A percentile compares a stretch with the other conserved stretches of the same genome.
Conservation (phyloP, 2,113 vertebrate species). For the Chroicocephalus ridibundus region DNA sequence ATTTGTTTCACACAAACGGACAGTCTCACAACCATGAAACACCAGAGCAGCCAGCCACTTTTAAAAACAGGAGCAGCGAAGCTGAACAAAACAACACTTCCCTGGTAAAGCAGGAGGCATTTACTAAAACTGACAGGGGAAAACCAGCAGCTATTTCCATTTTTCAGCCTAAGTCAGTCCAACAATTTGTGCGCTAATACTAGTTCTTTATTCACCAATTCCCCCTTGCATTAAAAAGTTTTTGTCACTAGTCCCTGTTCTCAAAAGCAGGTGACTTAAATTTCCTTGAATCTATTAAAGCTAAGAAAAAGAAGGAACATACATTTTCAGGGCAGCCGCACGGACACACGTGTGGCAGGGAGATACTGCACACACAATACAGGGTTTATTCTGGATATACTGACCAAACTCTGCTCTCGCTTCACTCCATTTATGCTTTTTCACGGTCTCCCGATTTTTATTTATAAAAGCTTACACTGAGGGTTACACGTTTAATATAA, state of each 20-base stretch:
- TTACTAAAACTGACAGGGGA: not conserved
- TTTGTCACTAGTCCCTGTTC: not conserved
- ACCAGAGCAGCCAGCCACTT: not conserved
- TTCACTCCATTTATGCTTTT: not conserved
- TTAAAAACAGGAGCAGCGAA: not conserved
- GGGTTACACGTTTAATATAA: not conserved
- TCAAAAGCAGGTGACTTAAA: not conserved
- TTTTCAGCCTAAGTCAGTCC: not conserved
- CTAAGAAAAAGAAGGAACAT: not conserved
- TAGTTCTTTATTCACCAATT: not conserved
- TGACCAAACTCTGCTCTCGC: not conserved
- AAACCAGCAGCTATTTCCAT: not conserved
- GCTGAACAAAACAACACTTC: not conserved
- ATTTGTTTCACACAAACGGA: not conserved
- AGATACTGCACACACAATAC: not conserved
- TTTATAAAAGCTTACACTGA: not conserved
- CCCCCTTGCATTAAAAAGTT: not conserved
- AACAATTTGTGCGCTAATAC: not conserved
- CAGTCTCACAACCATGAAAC: not conserved
- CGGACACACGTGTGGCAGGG: not conserved
- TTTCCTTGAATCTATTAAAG: not conserved
- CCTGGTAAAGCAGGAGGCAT: not conserved
- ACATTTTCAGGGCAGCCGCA: not conserved
- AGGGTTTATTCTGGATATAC: not conserved
- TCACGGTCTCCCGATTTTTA: not conserved